These are phyloP conservation scores for Bactericera cockerelli DNA, from an alignment of 1,140 invertebrate genomes.

Conservation along the genomic window DNA sequence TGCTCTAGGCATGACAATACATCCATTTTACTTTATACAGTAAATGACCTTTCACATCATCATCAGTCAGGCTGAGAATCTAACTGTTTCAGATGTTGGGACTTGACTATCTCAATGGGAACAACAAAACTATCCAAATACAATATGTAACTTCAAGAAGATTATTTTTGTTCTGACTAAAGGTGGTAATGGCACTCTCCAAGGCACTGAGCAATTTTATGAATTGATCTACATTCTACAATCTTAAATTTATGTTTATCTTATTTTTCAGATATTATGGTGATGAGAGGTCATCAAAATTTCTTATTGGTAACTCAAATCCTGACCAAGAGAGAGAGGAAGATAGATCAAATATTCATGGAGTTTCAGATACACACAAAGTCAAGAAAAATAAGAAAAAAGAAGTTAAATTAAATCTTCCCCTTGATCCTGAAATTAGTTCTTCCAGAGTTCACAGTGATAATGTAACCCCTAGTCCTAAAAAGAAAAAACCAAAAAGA, in stretches of 20 bases:
- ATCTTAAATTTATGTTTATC: neutral
- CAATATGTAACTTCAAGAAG: no score
- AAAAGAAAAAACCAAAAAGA: neutral
- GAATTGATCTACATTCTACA: no score
- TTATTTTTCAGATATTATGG: neutral
- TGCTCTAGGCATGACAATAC: no score
- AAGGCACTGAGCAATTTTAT: no score
- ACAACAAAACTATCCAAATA: no score
- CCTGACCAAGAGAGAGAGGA: neutral
- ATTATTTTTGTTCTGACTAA: no score
- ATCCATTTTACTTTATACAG: no score
- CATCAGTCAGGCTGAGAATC: no score
- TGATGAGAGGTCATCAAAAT: neutral
- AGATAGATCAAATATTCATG: neutral
- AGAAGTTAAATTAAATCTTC: neutral
- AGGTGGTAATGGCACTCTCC: no score
- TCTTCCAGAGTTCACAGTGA: neutral
- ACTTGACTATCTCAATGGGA: no score
- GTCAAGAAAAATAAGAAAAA: constrained; percentile 5
- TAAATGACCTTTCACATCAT: no score
- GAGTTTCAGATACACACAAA: neutral
- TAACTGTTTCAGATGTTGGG: no score
- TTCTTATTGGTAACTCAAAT: neutral
- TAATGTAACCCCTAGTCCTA: neutral
- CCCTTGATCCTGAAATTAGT: neutral